Percentiles rank a stretch among this genome's conserved stretches.
Evolutionary conservation across 2,797 vertebrate species (phyloP).

Genomic region (Octomys mimax): DNA sequence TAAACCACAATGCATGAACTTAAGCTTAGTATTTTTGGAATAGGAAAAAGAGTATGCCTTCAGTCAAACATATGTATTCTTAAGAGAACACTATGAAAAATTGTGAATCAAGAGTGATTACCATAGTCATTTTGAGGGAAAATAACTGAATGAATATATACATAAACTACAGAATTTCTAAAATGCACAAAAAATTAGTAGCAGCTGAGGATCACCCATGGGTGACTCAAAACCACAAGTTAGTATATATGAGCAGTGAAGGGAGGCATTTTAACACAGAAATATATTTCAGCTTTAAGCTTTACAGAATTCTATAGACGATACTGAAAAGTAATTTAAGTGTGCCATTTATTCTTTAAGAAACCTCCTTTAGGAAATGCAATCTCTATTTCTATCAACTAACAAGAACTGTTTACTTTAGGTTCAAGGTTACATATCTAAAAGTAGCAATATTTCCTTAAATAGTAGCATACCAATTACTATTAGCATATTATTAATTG

Average conservation of each 20-base stretch:
- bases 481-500: not conserved
- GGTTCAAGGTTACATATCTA: not conserved
- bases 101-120: conserved; percentile 39
- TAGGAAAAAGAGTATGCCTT: not conserved
- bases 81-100: not conserved
- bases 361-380: not conserved
- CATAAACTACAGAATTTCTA: conserved; percentile 2
- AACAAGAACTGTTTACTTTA: not conserved
- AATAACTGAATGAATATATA: not conserved
- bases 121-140: not conserved
- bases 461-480: not conserved
- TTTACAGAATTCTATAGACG: not conserved
- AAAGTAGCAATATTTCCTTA: not conserved
- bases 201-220: conserved; percentile 49
- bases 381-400: not conserved
- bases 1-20: not conserved
- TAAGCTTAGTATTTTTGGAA: not conserved
- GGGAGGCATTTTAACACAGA: conserved; percentile 71
- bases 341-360: conserved; percentile 21
- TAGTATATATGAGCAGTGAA: conserved; percentile 9
- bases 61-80: not conserved
- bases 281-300: conserved; percentile 44
- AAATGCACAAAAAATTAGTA: conserved; percentile 56
- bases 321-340: conserved; percentile 20
- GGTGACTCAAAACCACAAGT: conserved; percentile 31